Percentiles rank a stretch among this genome's conserved stretches.
These are phyloP conservation scores for Rhogogaster chlorosoma DNA, from an alignment of 2,888 invertebrate genomes.

Conservation along the genomic window DNA sequence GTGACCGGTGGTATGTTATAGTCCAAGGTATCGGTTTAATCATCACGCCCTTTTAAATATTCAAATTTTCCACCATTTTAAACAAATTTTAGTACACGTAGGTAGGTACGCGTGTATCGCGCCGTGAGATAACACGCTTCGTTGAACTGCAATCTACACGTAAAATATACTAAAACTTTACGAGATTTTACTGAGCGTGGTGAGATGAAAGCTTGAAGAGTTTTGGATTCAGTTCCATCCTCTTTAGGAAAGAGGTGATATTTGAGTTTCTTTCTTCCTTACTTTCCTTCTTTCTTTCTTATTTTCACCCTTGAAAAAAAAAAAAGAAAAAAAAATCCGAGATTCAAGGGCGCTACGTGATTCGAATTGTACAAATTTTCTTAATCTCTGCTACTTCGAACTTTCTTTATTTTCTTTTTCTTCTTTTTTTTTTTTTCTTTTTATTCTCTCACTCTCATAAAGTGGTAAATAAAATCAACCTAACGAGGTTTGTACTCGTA, in stretches of 20 bases:
- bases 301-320: neutral
- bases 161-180: neutral
- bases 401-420: neutral
- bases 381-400: neutral
- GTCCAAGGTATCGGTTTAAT: neutral
- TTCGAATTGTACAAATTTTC: neutral
- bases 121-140: neutral
- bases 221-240: conserved; percentile 3
- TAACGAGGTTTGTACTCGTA: neutral
- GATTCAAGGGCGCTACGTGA: neutral
- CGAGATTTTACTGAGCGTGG: neutral
- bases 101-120: neutral
- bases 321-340: neutral
- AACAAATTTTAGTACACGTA: neutral
- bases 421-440: neutral
- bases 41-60: neutral
- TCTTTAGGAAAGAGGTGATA: neutral
- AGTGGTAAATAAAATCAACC: neutral
- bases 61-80: neutral
- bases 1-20: neutral
- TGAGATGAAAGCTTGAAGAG: neutral
- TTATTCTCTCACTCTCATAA: neutral
- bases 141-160: neutral
- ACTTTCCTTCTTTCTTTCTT: neutral
- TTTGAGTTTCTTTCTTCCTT: neutral